Base-by-base conservation (phyloP, 2,888 invertebrate species). In the Trachelus iudaicus region DNA sequence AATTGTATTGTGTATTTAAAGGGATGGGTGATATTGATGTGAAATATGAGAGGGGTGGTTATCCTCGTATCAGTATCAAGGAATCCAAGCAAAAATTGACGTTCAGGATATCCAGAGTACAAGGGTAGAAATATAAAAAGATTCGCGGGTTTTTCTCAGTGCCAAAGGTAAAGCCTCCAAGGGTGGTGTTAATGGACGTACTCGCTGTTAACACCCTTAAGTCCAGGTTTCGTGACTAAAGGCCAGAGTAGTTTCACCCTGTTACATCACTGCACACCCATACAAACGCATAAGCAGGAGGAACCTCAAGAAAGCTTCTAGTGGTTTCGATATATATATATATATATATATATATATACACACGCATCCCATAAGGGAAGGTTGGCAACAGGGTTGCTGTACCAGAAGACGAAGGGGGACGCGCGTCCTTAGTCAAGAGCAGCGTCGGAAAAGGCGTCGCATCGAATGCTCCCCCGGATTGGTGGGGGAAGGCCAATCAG, bases 401-500 rank as follows among this genome's bases (percentile, higher is more conserved):
- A 73, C 75, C n/a, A 33, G 31, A 75, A 69, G 75, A 78, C 78
- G 77, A 77, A 77, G 80, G 80, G 79, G 80, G 77, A 73, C 76
- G 78, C 69, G 75, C 30, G 74, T 34, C 23, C 56, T 56, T 56
- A 56, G 56, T 56, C 9, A 56, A 56, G 56, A 56, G 83, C 84
- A 87, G 89, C 89, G 91, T 92, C 92, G 92, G 92, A 92, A 93
- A 93, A 93, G 91, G 91, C 90, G 90, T 92, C 92, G 91, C 87
- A 89, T 89, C 84, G 89, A 90, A 90, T 91, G 91, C 92, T 91
- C 9, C 89, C 89, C 87, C 87, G 90, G 91, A 90, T 92, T 92
- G 92, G 92, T 92, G 92, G 88, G 88, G 87, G 88, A 86, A 86
- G 91, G 91, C 92, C 92, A 92, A 91, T 91, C 91, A 88, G 89